These are phyloP conservation scores for Drosophila chauvacae DNA, from an alignment of 1,140 invertebrate genomes.

Conservation along the genomic window DNA sequence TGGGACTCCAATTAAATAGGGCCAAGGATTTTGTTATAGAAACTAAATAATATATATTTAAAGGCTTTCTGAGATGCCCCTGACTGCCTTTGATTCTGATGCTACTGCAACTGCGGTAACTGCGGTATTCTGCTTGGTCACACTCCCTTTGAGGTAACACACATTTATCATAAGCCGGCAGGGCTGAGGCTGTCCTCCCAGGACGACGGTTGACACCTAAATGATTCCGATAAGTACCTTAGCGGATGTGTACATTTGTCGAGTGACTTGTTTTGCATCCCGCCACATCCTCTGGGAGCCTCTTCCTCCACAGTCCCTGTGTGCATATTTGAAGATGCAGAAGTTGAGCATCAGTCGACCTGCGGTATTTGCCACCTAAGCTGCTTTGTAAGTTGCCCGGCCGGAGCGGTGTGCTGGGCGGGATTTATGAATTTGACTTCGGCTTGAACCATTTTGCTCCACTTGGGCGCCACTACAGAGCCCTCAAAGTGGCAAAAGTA, in stretches of 20 bases:
- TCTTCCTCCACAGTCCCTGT: slow-evolving; percentile 2
- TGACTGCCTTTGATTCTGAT: background rate
- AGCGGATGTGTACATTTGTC: slow-evolving; percentile 50
- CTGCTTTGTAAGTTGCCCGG: slow-evolving; percentile 47
- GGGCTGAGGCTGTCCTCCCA: background rate
- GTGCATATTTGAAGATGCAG: slow-evolving; percentile 48
- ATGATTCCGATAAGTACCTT: slow-evolving; percentile 36
- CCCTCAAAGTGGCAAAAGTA: slow-evolving; percentile 43
- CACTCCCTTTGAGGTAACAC: slow-evolving; percentile 5
- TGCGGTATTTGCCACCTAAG: slow-evolving; percentile 58
- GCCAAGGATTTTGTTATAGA: background rate
- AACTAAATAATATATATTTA: background rate
- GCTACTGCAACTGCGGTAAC: background rate
- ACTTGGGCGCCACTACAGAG: slow-evolving; percentile 13
- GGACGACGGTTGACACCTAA: slow-evolving; percentile 22
- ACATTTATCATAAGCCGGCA: slow-evolving; percentile 22
- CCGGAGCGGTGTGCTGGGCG: background rate
- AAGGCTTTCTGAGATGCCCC: background rate
- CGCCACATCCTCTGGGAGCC: background rate
- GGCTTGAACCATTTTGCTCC: slow-evolving; percentile 24
- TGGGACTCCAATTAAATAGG: background rate
- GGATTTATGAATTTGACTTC: slow-evolving; percentile 63
- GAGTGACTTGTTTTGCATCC: slow-evolving; percentile 67
- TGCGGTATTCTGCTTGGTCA: background rate
- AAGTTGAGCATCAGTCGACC: slow-evolving; percentile 50